A percentile compares a stretch with the other conserved stretches of the same genome.
phyloP scores from a whole-genome alignment of 2,113 vertebrate species.

The Nyctereutes procyonoides region DNA sequence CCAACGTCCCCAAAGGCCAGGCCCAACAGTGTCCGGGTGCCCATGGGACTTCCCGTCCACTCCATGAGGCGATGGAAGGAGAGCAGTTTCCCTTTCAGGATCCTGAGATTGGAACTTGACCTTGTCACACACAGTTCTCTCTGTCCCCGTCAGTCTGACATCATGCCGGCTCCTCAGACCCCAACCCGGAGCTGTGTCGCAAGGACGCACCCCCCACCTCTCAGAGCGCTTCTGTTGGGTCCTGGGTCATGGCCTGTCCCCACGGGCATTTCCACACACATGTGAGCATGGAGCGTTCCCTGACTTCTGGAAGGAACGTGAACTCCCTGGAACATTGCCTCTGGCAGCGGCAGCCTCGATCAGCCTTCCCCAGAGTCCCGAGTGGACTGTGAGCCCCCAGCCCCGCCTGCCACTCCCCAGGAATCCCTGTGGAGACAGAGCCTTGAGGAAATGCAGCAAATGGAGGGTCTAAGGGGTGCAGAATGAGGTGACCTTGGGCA shows the following conservation, averaged over 20 bases:
- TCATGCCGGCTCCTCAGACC: not conserved
- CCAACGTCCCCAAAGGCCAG: accelerated
- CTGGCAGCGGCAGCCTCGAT: not conserved
- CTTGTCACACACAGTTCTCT: not conserved
- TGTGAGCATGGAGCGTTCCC: too few species aligned
- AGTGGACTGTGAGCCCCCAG: not conserved
- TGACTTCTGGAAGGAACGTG: not conserved
- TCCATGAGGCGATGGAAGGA: not conserved
- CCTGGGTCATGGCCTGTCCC: not conserved
- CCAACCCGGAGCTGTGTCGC: not conserved
- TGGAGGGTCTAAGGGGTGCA: too few species aligned
- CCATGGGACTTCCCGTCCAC: accelerated
- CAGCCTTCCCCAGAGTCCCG: too few species aligned
- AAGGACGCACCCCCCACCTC: not conserved
- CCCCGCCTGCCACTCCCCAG: accelerated
- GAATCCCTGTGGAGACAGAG: too few species aligned
- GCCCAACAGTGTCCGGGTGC: not conserved
- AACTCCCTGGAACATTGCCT: not conserved
- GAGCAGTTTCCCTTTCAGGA: not conserved
- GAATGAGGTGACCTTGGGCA: not conserved
- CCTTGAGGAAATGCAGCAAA: not conserved
- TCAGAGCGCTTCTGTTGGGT: not conserved
- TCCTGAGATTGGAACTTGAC: not conserved
- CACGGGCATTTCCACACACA: accelerated
- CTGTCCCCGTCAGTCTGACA: not conserved